phyloP scores from a whole-genome alignment of 2,888 invertebrate species.

The Crocallis elinguaria region DNA sequence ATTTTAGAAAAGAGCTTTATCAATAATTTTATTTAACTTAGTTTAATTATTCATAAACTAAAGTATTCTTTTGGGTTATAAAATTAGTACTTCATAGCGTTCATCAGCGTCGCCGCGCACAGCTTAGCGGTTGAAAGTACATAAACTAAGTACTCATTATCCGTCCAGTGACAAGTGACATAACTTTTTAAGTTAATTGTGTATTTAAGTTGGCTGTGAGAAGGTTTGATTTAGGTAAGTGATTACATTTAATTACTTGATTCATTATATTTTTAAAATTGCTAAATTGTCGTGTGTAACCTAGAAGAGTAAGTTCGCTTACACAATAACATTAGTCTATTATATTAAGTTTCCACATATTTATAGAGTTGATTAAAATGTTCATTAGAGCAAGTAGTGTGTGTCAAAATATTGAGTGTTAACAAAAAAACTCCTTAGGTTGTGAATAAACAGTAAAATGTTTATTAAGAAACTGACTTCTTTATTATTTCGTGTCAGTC shows the following conservation, averaged over 20 bases:
- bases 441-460: constrained; percentile 11
- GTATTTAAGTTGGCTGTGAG: constrained; percentile 50
- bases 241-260: constrained; percentile 45
- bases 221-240: constrained; percentile 58
- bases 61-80: constrained; percentile 16
- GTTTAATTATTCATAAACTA: background rate
- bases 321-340: constrained; percentile 8
- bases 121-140: constrained; percentile 52
- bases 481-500: constrained; percentile 17
- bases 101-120: constrained; percentile 34
- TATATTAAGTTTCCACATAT: constrained; percentile 3
- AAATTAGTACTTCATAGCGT: constrained; percentile 28
- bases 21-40: too few species aligned
- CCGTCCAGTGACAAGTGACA: constrained; percentile 53
- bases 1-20: too few species aligned
- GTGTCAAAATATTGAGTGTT: constrained; percentile 9
- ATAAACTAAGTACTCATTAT: constrained; percentile 39
- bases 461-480: constrained; percentile 8
- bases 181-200: constrained; percentile 43
- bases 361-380: constrained; percentile 1
- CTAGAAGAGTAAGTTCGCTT: background rate
- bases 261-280: constrained; percentile 37
- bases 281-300: constrained; percentile 16
- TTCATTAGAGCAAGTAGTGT: background rate
- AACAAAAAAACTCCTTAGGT: background rate